A percentile compares a stretch with the other conserved stretches of the same genome.
phyloP scores from a whole-genome alignment of 2,797 vertebrate genomes.

The Sebastes taczanowskii region DNA sequence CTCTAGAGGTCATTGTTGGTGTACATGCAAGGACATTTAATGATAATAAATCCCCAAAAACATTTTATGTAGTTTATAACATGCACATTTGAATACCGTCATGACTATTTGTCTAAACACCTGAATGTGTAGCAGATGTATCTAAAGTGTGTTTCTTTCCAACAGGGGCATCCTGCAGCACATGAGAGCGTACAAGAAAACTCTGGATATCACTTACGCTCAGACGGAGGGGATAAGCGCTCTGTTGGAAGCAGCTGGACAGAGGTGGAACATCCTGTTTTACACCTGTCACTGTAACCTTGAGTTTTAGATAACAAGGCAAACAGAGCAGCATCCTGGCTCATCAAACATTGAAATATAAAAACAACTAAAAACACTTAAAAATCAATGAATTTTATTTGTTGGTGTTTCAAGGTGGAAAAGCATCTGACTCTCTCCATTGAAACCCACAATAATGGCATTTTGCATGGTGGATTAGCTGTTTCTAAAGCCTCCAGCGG shows the following conservation, averaged over 20 bases:
- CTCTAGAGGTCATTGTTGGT: neutral
- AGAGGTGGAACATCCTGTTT: constrained; percentile 67
- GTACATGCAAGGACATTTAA: neutral
- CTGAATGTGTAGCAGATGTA: neutral
- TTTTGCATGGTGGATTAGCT: neutral
- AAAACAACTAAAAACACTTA: neutral
- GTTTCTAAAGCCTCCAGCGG: neutral
- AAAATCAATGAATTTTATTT: neutral
- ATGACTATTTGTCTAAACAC: neutral
- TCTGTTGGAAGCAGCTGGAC: constrained; percentile 80
- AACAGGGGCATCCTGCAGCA: constrained; percentile 75
- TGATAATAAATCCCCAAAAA: too few species aligned
- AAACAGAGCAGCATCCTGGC: neutral
- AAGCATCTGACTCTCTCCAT: neutral
- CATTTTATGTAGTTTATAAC: neutral
- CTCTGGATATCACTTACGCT: constrained; percentile 79
- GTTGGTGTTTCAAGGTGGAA: neutral
- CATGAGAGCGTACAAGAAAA: constrained; percentile 68
- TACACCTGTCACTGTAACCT: neutral
- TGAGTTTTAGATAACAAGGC: neutral
- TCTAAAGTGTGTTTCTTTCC: neutral
- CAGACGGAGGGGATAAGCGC: constrained; percentile 69
- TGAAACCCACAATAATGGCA: neutral
- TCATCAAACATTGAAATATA: neutral
- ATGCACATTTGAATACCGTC: neutral